Percentiles rank a stretch among this genome's conserved stretches.
phyloP scores from a whole-genome alignment of 2,113 vertebrate species.

The Danionella cerebrum region DNA sequence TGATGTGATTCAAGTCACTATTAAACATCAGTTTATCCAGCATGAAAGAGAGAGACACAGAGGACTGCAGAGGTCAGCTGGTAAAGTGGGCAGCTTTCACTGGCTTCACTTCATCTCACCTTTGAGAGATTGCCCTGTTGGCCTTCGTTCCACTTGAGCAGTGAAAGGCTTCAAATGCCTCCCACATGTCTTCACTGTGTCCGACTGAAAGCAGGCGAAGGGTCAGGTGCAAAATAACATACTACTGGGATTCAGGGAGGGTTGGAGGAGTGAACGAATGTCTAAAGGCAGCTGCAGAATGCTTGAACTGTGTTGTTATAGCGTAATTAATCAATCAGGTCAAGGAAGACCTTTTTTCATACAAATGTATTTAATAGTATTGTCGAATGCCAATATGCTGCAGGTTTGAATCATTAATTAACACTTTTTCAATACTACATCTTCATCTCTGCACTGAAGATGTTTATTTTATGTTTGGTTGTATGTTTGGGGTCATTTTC shows the following conservation, averaged over 20 bases:
- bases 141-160: slow-evolving; percentile 10
- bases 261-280: not conserved
- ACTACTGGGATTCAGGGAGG: not conserved
- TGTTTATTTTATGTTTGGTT: too few relatives aligned
- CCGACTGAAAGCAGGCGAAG: not conserved
- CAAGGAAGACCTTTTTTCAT: not conserved
- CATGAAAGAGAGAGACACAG: not conserved
- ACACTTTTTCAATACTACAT: too few relatives aligned
- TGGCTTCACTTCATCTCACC: slow-evolving; percentile 33
- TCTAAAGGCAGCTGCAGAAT: not conserved
- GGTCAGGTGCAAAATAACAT: slow-evolving; percentile 21
- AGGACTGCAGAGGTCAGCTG: slow-evolving; percentile 1
- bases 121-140: slow-evolving; percentile 20
- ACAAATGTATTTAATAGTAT: not conserved
- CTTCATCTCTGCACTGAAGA: too few relatives aligned
- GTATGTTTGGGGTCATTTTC: too few relatives aligned
- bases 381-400: too few relatives aligned
- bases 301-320: not conserved
- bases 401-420: too few relatives aligned
- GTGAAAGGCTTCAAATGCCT: slow-evolving; percentile 13
- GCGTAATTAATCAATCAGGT: not conserved
- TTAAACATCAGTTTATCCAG: not conserved
- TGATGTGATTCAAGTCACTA: not conserved
- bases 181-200: not conserved
- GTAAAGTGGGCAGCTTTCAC: slow-evolving; percentile 28